Conservation (phyloP, 2,888 invertebrate genomes). For the Thymelicus lineola region DNA sequence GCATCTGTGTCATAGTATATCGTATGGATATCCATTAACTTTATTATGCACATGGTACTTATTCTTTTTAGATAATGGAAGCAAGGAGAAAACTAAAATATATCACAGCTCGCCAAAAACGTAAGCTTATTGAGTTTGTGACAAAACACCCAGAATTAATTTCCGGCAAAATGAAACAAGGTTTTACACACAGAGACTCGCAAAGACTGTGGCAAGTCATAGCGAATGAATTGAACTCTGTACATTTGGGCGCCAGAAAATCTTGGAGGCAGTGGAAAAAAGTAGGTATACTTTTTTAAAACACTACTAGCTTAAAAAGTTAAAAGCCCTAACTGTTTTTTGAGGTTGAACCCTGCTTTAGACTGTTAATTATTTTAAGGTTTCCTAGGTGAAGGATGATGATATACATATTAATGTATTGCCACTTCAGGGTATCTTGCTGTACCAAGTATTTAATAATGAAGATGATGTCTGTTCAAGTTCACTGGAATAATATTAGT, state of each 20-base stretch:
- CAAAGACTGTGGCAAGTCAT: conserved; percentile 71
- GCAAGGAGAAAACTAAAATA: conserved; percentile 63
- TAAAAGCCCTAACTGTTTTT: no score
- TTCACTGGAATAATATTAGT: no score
- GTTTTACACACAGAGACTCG: conserved; percentile 66
- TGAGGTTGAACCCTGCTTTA: no score
- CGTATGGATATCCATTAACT: no score
- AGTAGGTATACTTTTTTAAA: conserved; percentile 52
- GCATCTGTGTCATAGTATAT: no score
- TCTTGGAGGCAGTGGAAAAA: conserved; percentile 79
- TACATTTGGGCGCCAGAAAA: conserved; percentile 69
- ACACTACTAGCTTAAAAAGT: no score
- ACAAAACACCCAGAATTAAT: conserved; percentile 70
- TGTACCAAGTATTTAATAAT: no score
- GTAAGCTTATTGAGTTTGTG: conserved; percentile 69
- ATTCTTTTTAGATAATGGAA: conserved; percentile 54
- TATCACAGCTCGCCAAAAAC: conserved; percentile 68
- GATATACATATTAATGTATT: no score
- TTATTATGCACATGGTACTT: not conserved
- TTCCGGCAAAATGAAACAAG: conserved; percentile 64
- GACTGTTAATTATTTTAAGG: no score
- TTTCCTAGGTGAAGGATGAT: no score
- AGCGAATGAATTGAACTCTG: conserved; percentile 69
- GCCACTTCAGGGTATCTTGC: no score
- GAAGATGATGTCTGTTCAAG: no score